Percentiles rank a stretch among this genome's conserved stretches.
Evolutionary conservation across 2,113 vertebrate species (phyloP).

Genomic region (Stomatorhinus ivindoensis): DNA sequence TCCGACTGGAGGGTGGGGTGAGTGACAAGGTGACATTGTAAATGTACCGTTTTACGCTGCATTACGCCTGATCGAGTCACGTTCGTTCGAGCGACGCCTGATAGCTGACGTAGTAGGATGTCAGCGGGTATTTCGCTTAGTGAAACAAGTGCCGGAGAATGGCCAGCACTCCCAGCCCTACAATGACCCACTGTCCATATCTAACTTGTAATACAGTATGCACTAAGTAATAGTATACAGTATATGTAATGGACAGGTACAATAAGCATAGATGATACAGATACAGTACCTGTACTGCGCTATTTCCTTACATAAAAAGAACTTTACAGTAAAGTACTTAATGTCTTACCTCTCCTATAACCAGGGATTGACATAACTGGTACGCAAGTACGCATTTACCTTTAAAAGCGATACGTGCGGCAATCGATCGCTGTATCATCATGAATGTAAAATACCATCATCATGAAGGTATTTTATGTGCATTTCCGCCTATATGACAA

Average conservation of each 20-base stretch:
- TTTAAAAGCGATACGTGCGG: no score
- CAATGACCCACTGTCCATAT: background rate
- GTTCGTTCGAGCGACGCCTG: background rate
- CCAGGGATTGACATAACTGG: no score
- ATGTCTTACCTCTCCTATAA: background rate
- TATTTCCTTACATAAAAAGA: background rate
- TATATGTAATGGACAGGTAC: background rate
- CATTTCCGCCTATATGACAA: no score
- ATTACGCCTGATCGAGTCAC: background rate
- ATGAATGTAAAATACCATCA: no score
- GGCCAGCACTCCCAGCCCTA: background rate
- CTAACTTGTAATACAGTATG: background rate
- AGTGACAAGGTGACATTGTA: slow-evolving; percentile 8
- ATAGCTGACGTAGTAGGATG: background rate
- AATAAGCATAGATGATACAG: background rate
- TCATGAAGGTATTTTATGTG: no score
- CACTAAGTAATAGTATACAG: background rate
- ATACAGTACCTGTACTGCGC: background rate
- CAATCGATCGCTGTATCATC: no score
- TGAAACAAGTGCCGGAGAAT: background rate
- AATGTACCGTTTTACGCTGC: background rate
- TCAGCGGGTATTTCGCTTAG: background rate
- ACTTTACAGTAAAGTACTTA: background rate
- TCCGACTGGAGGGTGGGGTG: slow-evolving; percentile 52
- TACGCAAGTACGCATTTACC: no score